Percentiles rank a stretch among this genome's conserved stretches.
Evolutionary conservation across 2,888 invertebrate species (phyloP).

Genomic region (Therioaphis trifolii): DNA sequence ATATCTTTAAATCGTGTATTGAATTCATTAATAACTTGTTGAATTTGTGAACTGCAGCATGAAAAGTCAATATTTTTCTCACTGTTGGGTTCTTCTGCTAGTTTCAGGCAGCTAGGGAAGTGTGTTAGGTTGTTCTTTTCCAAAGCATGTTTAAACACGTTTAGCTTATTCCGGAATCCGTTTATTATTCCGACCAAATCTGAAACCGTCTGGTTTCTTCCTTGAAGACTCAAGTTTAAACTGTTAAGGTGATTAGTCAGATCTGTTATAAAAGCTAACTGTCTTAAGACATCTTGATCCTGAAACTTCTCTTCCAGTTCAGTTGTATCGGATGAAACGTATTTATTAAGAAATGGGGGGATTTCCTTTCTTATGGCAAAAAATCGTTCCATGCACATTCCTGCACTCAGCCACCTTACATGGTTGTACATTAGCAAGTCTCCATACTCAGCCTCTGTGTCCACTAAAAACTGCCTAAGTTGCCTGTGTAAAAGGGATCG

Average conservation of each 20-base stretch:
- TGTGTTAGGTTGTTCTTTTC: slow-evolving; percentile 40
- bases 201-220: slow-evolving; percentile 43
- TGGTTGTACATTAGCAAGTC: slow-evolving; percentile 64
- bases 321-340: slow-evolving; percentile 55
- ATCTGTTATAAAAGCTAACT: no score
- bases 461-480: slow-evolving; percentile 64
- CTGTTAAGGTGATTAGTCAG: no score
- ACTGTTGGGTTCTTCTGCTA: slow-evolving; percentile 27
- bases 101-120: slow-evolving; percentile 39
- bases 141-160: slow-evolving; percentile 39
- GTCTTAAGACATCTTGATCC: no score
- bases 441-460: slow-evolving; percentile 63
- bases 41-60: slow-evolving; percentile 40
- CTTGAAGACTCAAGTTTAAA: slow-evolving; percentile 56
- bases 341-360: slow-evolving; percentile 35
- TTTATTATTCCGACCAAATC: slow-evolving; percentile 37
- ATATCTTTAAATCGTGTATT: slow-evolving; percentile 45
- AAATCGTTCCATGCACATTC: slow-evolving; percentile 64
- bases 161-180: slow-evolving; percentile 38
- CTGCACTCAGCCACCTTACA: slow-evolving; percentile 65
- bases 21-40: slow-evolving; percentile 46
- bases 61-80: slow-evolving; percentile 46
- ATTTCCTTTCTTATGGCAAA: slow-evolving; percentile 63
- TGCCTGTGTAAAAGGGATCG: slow-evolving; percentile 55
- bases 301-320: no score